Evolutionary conservation across 2,113 vertebrate species (phyloP).

Genomic region (Calidris pygmaea): DNA sequence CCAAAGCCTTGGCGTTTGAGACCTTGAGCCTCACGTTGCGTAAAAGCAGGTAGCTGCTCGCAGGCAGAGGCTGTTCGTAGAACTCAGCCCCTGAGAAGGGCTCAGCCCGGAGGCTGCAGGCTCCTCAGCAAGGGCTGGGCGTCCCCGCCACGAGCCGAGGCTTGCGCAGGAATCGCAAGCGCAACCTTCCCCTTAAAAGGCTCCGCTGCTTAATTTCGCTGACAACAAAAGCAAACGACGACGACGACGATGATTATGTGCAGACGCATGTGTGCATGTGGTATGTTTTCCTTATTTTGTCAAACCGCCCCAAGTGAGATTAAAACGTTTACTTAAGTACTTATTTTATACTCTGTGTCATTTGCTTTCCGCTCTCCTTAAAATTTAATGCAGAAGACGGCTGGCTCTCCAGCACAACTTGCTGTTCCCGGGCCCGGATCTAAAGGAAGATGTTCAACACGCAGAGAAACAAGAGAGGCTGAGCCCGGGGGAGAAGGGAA

Average conservation of each 20-base stretch:
- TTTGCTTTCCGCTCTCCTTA: not conserved
- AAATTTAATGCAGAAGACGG: not conserved
- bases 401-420: not conserved
- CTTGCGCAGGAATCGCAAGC: not conserved
- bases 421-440: not conserved
- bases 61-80: not conserved
- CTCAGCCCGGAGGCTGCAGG: not conserved
- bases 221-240: not conserved
- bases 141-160: not conserved
- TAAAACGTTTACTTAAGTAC: not conserved
- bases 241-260: not conserved
- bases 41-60: not conserved
- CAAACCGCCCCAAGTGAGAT: constrained; percentile 6
- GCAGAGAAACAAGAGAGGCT: rapidly evolving
- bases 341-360: not conserved
- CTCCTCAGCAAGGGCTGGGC: not conserved
- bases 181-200: not conserved
- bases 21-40: not conserved
- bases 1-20: not conserved
- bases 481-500: not conserved
- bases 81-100: not conserved
- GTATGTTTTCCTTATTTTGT: not conserved
- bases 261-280: not conserved
- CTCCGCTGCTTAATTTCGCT: not conserved
- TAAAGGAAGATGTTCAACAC: not conserved